Base-by-base conservation (phyloP, 1,140 invertebrate genomes). In the Vanessa tameamea region DNA sequence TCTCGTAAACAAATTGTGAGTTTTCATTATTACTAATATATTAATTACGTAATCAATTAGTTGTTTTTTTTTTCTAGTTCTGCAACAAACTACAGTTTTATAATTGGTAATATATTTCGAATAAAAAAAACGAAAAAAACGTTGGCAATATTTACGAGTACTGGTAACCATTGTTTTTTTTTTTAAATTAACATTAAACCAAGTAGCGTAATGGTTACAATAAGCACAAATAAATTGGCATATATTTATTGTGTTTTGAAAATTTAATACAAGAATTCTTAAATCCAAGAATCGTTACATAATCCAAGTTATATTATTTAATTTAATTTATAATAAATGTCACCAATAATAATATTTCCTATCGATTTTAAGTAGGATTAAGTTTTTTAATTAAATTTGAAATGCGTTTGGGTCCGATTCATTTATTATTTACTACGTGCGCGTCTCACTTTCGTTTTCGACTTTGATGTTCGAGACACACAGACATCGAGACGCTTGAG, bases 361-460 rank as follows among this genome's bases (percentile, higher is more conserved):
- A 57, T 23, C 20, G 26, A 23, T 43, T 43, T 43, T 43, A 43
- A 23, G 20, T 13, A 57, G 4, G 20, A 23, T 57, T 9, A 57
- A 12, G 20, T 57, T 57, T n/a, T 57, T 57, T 57, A 23, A 57
- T 57, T 57, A 23, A 23, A 57, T 55, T 11, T 23, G 7, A 26
- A 23, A 57, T 16, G 20, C 61, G 37, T 43, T 23, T 63, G 11
- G 47, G 47, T 73, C 71, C 64, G 64, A 48, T 48, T 66, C 26
- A 6, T 31, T 31, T 31, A 31, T 47, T 63, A 73, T 55, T 23
- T 20, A 14, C 55, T 64, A 64, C 53, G 65, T 26, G 64, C 65
- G 55, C 64, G 65, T 51, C 47, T 59, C 55, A 73, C 72, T 73
- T 73, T 73, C 72, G 55, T 26, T 73, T 73, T 73, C 72, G 53